These are phyloP conservation scores for Epizoanthus scotinus DNA, from an alignment of 92 coral and sea anemone genomes.

Conservation along the genomic window DNA sequence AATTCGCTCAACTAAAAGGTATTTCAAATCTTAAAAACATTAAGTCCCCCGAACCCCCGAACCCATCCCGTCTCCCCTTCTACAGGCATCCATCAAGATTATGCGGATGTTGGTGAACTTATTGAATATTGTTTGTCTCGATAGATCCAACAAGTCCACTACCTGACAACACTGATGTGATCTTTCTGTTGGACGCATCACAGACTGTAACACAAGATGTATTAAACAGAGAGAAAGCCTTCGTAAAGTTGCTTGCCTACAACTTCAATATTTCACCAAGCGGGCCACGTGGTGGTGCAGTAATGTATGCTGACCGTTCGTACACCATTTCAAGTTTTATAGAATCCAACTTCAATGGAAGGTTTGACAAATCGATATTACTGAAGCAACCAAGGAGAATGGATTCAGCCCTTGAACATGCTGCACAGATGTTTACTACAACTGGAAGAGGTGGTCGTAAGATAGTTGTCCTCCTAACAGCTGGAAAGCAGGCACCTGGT, in stretches of 20 bases:
- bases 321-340: conserved; percentile 50
- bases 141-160: conserved; percentile 44
- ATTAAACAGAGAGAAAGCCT: conserved; percentile 68
- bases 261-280: conserved; percentile 49
- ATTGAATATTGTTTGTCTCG: neutral
- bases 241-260: conserved; percentile 66
- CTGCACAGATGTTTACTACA: conserved; percentile 47
- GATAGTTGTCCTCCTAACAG: conserved; percentile 72
- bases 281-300: conserved; percentile 51
- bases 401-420: conserved; percentile 64
- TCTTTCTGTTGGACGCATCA: conserved; percentile 82
- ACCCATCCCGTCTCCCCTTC: too few species aligned
- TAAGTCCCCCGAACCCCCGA: too few species aligned
- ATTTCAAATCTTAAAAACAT: too few species aligned
- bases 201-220: conserved; percentile 53
- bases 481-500: conserved; percentile 55
- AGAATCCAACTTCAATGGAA: conserved; percentile 45
- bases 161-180: conserved; percentile 55
- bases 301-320: conserved; percentile 60
- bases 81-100: too few species aligned
- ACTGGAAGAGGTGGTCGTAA: conserved; percentile 69
- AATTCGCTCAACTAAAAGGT: too few species aligned
- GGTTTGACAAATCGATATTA: conserved; percentile 42
- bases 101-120: too few species aligned
- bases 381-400: conserved; percentile 52